Evolutionary conservation across 2,888 invertebrate species (phyloP).

Genomic region (Catocala nupta): DNA sequence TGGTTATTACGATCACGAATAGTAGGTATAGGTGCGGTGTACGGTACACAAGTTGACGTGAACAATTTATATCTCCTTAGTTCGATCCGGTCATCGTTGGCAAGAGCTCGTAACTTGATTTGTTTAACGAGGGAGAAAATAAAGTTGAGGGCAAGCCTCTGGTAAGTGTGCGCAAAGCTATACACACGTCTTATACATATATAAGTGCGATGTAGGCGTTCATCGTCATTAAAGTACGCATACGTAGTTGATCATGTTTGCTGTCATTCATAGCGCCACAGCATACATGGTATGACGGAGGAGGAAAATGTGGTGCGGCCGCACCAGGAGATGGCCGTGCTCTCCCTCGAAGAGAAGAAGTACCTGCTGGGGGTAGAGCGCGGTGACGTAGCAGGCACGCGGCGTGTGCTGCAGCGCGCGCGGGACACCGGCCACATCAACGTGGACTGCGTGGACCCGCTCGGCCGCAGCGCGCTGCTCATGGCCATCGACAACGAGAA

Average conservation of each 20-base stretch:
- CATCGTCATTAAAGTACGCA: background rate
- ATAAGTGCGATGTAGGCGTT: background rate
- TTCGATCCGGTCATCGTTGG: slow-evolving; percentile 25
- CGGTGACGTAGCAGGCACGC: slow-evolving; percentile 97
- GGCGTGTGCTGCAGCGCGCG: slow-evolving; percentile 91
- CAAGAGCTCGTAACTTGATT: slow-evolving; percentile 30
- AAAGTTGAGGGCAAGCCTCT: background rate
- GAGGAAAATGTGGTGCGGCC: slow-evolving; percentile 95
- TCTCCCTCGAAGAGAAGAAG: slow-evolving; percentile 96
- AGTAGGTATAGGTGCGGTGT: slow-evolving; percentile 32
- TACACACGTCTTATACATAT: background rate
- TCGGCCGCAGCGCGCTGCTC: slow-evolving; percentile 97
- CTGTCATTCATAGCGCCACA: slow-evolving; percentile 89
- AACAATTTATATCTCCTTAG: slow-evolving; percentile 36
- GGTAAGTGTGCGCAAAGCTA: slow-evolving; percentile 1
- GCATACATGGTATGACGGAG: slow-evolving; percentile 97
- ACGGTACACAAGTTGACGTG: slow-evolving; percentile 12
- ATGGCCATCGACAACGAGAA: slow-evolving; percentile 99
- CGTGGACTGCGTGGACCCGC: slow-evolving; percentile 98
- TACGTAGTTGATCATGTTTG: slow-evolving; percentile 29
- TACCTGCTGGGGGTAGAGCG: slow-evolving; percentile 98
- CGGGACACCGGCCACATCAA: slow-evolving; percentile 94
- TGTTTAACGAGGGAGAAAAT: slow-evolving; percentile 17
- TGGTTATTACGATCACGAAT: slow-evolving; percentile 46
- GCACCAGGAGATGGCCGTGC: slow-evolving; percentile 95